Evolutionary conservation across 2,888 invertebrate genomes (phyloP), one percentile per base, ranked within the genome.

Genomic region (Parnassius smintheus): DNA sequence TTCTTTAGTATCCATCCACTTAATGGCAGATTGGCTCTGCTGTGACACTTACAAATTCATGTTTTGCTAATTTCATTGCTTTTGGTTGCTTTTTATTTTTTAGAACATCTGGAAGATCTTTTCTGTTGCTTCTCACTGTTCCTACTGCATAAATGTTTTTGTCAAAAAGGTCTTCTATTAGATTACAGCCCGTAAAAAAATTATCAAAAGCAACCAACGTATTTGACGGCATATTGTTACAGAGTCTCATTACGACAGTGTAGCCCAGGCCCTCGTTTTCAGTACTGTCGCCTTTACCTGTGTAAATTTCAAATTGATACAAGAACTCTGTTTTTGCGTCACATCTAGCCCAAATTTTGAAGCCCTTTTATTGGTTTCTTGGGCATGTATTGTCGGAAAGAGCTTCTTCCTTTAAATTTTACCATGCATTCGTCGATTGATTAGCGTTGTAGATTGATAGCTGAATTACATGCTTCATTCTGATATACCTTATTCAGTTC

Each of bases 141-240:
- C 74, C 76, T 42, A 74, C 73, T 52, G 72, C 68, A 69, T 67
- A 73, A 63, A 75, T 72, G 18, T 68, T 59, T 56, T 65, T 69
- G 62, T 70, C 54, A 68, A 68, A 69, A 55, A 75, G 61, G 57
- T 57, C 68, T 41, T 72, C 71, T 65, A 73, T 64, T 46, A 76
- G 58, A 41, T 70, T 63, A 35, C 67, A 69, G 12, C 73, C 66
- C 1, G 74, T 74, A 58, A 76, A 76, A 61, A 76, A 76, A 57
- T 75, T 76, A 49, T 78, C 76, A 62, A 77, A 78, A 3, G 74
- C 74, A n/a, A 75, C 46, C 60, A 74, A 59, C 0, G 73, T 73
- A 48, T 75, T 69, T 65, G 10, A 22, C 18, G 71, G 73, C 22
- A 75, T 48, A 52, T 53, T 66, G 54, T 13, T 59, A 22, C 68